These are phyloP conservation scores for Philopotamus ludificatus DNA, from an alignment of 1,140 invertebrate species.

Conservation along the genomic window DNA sequence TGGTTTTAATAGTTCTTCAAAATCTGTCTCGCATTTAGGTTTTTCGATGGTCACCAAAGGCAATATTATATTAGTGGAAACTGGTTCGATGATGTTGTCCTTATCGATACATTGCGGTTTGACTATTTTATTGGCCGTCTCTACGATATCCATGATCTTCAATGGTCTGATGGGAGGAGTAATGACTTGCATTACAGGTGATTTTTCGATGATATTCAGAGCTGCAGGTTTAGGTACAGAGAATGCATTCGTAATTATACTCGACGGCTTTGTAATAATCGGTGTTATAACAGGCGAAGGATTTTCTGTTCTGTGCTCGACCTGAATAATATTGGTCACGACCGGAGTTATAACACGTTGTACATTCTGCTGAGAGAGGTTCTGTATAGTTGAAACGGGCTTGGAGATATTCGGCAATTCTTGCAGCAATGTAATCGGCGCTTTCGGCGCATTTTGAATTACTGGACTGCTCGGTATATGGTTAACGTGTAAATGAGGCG, in stretches of 20 bases:
- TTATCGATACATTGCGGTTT: background rate
- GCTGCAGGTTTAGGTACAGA: slow-evolving; percentile 1
- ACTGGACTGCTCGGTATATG: background rate
- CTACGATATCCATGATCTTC: no score
- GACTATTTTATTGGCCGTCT: background rate
- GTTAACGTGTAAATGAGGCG: slow-evolving; percentile 9
- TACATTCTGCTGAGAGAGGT: no score
- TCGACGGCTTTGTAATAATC: slow-evolving; percentile 1
- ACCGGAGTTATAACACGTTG: slow-evolving; percentile 18
- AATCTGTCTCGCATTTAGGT: slow-evolving; percentile 54
- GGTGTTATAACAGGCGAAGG: background rate
- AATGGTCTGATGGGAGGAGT: background rate
- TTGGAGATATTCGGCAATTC: slow-evolving; percentile 7
- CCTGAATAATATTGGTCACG: slow-evolving; percentile 2
- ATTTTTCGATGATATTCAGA: slow-evolving; percentile 8
- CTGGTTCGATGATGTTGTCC: background rate
- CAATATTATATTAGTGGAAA: background rate
- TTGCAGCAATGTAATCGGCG: background rate
- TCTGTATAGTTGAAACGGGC: no score
- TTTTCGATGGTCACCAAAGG: slow-evolving; percentile 18
- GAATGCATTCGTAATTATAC: slow-evolving; percentile 19
- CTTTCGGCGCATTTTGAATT: background rate
- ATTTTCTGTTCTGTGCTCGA: slow-evolving; percentile 23
- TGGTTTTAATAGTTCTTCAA: slow-evolving; percentile 55
- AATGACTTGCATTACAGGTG: slow-evolving; percentile 15